Evolutionary conservation across 1,140 invertebrate species (phyloP).

Genomic region (Nasonia longicornis): DNA sequence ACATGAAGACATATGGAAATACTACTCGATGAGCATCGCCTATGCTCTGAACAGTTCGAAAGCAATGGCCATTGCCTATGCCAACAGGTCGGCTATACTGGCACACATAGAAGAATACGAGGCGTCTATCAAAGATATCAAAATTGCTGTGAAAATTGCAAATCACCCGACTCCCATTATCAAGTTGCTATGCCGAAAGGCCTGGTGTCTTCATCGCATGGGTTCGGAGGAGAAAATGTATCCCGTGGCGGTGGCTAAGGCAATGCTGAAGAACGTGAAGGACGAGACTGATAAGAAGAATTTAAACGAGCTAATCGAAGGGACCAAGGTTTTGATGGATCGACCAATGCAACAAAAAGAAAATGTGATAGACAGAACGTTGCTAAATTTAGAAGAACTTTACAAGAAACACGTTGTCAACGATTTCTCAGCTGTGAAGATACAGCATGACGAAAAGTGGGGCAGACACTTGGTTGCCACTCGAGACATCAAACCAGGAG

Average conservation of each 20-base stretch:
- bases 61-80: constrained; percentile 8
- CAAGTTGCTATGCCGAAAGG: constrained; percentile 27
- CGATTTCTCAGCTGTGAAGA: not conserved
- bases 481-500: constrained; percentile 32
- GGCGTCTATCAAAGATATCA: constrained; percentile 21
- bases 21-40: constrained; percentile 26
- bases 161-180: not conserved
- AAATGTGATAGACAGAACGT: not conserved
- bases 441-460: not conserved
- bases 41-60: constrained; percentile 13
- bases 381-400: constrained; percentile 14
- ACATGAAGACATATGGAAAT: constrained; percentile 32
- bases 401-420: not conserved
- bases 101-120: constrained; percentile 25
- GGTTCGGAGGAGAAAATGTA: not conserved
- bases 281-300: not conserved
- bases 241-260: not conserved
- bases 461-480: constrained; percentile 19
- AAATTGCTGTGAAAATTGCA: constrained; percentile 13
- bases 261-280: constrained; percentile 5
- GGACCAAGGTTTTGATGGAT: not conserved
- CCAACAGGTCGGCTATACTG: constrained; percentile 30
- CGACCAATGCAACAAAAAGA: not conserved
- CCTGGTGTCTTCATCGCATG: constrained; percentile 3
- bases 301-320: not conserved